These are phyloP conservation scores for Triplophysa rosa DNA, from an alignment of 2,113 vertebrate genomes.

Conservation along the genomic window DNA sequence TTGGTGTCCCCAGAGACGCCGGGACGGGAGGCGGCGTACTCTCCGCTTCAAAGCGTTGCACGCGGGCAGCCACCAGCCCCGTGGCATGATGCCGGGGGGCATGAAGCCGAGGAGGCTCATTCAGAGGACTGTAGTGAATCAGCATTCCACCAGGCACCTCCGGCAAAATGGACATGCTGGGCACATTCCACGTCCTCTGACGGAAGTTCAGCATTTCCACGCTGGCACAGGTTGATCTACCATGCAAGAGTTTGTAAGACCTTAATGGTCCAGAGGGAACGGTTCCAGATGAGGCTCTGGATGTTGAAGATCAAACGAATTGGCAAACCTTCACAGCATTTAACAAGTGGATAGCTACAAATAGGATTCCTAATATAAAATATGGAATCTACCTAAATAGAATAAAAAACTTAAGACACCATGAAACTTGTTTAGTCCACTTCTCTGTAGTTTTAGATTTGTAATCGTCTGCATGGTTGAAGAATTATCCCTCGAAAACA, in stretches of 20 bases:
- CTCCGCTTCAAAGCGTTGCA: conserved; percentile 42
- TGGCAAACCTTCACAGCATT: not conserved
- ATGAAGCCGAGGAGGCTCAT: conserved; percentile 14
- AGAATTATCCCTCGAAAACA: not conserved
- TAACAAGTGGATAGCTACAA: not conserved
- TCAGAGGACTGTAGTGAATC: conserved; percentile 48
- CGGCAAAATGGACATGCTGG: conserved; percentile 17
- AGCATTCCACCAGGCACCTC: conserved; percentile 29
- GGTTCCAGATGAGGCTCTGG: not conserved
- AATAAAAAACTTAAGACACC: not conserved
- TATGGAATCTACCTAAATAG: no score
- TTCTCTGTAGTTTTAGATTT: not conserved
- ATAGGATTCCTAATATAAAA: not conserved
- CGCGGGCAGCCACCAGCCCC: conserved; percentile 48
- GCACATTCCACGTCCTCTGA: conserved; percentile 56
- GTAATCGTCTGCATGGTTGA: not conserved
- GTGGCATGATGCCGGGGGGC: not conserved
- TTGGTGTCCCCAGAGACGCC: not conserved
- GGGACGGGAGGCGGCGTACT: not conserved
- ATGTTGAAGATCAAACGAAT: not conserved
- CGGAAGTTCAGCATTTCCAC: conserved; percentile 52
- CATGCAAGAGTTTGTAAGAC: not conserved
- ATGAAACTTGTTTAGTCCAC: not conserved
- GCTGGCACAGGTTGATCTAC: not conserved
- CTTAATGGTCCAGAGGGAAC: not conserved